Conservation (phyloP, 2,888 invertebrate species). For the Branchipolynoe longqiensis region DNA sequence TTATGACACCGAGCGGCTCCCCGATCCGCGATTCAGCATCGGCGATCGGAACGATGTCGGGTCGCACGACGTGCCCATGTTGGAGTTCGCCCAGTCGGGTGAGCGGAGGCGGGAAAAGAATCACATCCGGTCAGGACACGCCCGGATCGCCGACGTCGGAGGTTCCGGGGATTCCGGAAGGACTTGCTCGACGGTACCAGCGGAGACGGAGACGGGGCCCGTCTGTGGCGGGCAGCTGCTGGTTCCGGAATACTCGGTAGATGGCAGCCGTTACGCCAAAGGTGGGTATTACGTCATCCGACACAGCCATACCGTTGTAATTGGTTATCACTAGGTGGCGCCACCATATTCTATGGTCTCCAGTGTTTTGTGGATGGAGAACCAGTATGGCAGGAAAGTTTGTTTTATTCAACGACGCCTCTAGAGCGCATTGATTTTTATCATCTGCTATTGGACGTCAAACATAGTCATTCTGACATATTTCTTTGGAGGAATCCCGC, state of each 20-base stretch:
- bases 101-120: neutral
- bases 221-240: neutral
- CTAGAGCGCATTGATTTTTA: too few species aligned
- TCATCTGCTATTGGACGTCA: too few species aligned
- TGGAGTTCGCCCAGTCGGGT: neutral
- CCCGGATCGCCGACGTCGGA: neutral
- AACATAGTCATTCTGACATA: too few species aligned
- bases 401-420: too few species aligned
- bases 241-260: neutral
- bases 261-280: too few species aligned
- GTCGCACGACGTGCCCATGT: constrained; percentile 3
- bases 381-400: too few species aligned
- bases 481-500: too few species aligned
- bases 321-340: too few species aligned
- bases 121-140: neutral
- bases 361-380: too few species aligned
- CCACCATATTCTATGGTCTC: too few species aligned
- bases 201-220: neutral
- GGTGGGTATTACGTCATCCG: too few species aligned
- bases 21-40: constrained; percentile 33
- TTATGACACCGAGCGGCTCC: constrained; percentile 18
- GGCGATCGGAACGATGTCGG: neutral
- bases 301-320: too few species aligned
- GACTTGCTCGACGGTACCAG: neutral
- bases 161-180: neutral